These are phyloP conservation scores for Gnathonemus longibarbis DNA, from an alignment of 2,113 vertebrate genomes.

Conservation along the genomic window DNA sequence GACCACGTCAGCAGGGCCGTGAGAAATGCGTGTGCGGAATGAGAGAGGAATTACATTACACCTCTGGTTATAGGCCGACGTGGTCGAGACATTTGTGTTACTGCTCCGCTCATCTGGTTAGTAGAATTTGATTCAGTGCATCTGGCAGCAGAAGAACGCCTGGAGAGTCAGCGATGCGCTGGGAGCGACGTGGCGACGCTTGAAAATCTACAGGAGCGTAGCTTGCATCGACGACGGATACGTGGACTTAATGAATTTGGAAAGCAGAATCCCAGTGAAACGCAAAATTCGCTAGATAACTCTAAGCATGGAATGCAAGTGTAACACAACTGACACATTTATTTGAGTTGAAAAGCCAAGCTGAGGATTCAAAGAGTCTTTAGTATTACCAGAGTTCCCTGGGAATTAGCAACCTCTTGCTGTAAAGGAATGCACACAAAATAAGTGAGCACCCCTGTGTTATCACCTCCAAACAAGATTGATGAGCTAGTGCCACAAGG, in stretches of 20 bases:
- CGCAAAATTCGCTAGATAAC: not conserved
- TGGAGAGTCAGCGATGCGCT: not conserved
- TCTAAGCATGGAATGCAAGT: not conserved
- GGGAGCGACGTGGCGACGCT: accelerated
- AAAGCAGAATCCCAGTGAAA: not conserved
- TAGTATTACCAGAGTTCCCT: not conserved
- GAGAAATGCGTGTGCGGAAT: not conserved
- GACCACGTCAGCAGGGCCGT: too few relatives aligned
- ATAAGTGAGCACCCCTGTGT: not conserved
- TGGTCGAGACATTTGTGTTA: not conserved
- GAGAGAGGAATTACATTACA: not conserved
- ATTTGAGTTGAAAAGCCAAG: not conserved
- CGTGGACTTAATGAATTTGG: not conserved
- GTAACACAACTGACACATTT: not conserved
- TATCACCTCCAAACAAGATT: not conserved
- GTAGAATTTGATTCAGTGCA: not conserved
- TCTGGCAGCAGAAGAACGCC: not conserved
- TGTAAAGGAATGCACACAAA: not conserved
- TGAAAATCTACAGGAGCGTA: not conserved
- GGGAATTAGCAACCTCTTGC: not conserved
- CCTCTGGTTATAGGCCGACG: not conserved
- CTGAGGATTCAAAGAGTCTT: not conserved
- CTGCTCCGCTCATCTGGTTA: not conserved
- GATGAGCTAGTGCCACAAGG: not conserved
- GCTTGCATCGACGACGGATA: not conserved